A percentile compares a stretch with the other conserved stretches of the same genome.
phyloP scores from a whole-genome alignment of 2,113 vertebrate genomes.

The Saiga tatarica region DNA sequence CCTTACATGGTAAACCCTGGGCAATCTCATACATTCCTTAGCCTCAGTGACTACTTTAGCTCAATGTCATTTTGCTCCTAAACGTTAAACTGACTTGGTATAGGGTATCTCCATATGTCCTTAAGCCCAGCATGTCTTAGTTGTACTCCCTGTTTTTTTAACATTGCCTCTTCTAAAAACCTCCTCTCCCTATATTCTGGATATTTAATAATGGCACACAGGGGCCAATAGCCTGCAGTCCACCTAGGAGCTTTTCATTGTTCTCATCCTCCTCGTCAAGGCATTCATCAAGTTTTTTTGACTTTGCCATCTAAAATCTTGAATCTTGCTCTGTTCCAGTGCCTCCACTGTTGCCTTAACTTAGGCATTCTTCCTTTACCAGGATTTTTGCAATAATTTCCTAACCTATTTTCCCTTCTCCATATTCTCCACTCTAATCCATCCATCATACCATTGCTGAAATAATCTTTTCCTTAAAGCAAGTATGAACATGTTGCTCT shows the following conservation, averaged over 20 bases:
- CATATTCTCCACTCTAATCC: not conserved
- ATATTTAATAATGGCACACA: not conserved
- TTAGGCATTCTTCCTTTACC: not conserved
- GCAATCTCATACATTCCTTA: not conserved
- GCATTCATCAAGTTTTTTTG: not conserved
- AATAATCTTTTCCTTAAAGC: conserved; percentile 25
- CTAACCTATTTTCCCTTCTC: not conserved
- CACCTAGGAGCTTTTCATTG: conserved; percentile 1
- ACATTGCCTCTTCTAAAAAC: not conserved
- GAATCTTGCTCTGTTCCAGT: not conserved
- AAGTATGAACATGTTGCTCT: not conserved
- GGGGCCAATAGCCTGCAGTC: not conserved
- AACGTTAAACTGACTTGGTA: not conserved
- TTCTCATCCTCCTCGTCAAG: not conserved
- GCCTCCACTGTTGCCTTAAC: not conserved
- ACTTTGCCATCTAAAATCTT: conserved; percentile 20
- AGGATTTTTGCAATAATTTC: not conserved
- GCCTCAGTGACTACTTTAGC: not conserved
- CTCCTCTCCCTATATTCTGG: not conserved
- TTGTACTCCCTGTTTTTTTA: not conserved
- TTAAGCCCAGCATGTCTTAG: not conserved
- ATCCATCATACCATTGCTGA: not conserved
- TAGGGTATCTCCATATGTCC: not conserved
- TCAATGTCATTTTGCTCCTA: not conserved
- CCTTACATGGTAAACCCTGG: not conserved